Evolutionary conservation across 1,140 invertebrate species (phyloP), one percentile per base, ranked within the genome.

Genomic region (Pteromalus puparum): DNA sequence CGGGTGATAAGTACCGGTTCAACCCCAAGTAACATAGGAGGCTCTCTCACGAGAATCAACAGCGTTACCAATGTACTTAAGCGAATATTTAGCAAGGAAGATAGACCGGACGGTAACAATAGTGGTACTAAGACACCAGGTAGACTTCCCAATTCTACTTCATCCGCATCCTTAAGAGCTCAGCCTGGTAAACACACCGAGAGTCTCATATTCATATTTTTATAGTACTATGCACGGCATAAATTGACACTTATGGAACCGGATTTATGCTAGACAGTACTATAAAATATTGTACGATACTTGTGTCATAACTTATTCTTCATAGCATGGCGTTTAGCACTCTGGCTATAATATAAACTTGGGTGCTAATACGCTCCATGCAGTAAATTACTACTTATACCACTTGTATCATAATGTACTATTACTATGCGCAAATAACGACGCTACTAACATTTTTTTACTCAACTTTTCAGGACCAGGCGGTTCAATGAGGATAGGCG

Each of bases 61-160:
- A 93, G 92, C 82, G 96, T 97, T 12, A 96, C 96, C 0, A 97
- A 95, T 15, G 95, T 96, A 86, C 90, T 97, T 1, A 96, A 96
- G 84, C 93, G 96, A 87, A 91, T 97, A 68, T 96, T 97, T 86
- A 96, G 95, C 70, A 95, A 95, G 70, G 96, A 97, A 67, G 95
- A 96, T 21, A 93, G 93, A 68, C 88, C 90, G 0, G 91, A 92
- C 65, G 90, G 91, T 10, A n/a, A 10, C 6, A 88, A 10, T 12
- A 88, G 84, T 65, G 87, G 79, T 21, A 83, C 79, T 0, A 92
- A 90, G 83, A 90, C 90, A 0, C 88, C 93, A 24, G 89, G 88
- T 46, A 87, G 91, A 89, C 85, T 93, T 9, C 83, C 89, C 1
- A 89, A 87, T 85, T 90, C 91, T 2, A 88, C 88, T 73, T 92